Base-by-base conservation (phyloP, 1,140 invertebrate genomes). In the Lanistes nyassanus region DNA sequence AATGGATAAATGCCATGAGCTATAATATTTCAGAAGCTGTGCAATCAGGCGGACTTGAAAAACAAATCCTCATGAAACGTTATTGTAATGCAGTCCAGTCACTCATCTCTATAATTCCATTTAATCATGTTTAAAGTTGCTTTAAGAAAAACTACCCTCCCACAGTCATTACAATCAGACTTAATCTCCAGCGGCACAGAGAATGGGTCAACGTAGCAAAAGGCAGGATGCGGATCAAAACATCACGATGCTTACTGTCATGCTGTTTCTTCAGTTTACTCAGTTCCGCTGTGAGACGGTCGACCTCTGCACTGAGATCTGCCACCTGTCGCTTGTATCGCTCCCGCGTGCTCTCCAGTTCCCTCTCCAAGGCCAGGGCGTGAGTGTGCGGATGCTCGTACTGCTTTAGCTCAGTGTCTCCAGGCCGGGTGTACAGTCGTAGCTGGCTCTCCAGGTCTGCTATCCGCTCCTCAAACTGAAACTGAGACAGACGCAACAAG, bases 381-480 rank as follows among this genome's bases (percentile, higher is more conserved):
- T 84, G 82, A 5, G 83, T 86, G 75, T 85, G 84, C 37, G 84
- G 86, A 65, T 85, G 85, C n/a, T 81, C 81, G 51, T 83, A 80
- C 9, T 78, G 79, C 36, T 77, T 76, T n/a, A 79, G 73, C 21
- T 68, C 78, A 5, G 79, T 74, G 47, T 79, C 82, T 16, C 78
- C 71, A 1, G 74, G 47, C 9, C 74, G 55, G 26, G 67, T 74
- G 74, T 83, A 83, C 31, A 80, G 76, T n/a, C 82, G 77, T 75
- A 88, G 71, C 79, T 87, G 85, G 4, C 76, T 51, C 72, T 89
- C 87, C 62, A 89, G 72, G 67, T 88, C 85, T 53, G 82, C 71
- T 42, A 89, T 87, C 29, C 87, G 77, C 23, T 86, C 85, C 75
- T 89, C 87, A 82, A 83, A 89, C 80, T 88, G 83, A 60, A 84